phyloP scores from a whole-genome alignment of 2,113 vertebrate species.

The Aptenodytes forsteri region DNA sequence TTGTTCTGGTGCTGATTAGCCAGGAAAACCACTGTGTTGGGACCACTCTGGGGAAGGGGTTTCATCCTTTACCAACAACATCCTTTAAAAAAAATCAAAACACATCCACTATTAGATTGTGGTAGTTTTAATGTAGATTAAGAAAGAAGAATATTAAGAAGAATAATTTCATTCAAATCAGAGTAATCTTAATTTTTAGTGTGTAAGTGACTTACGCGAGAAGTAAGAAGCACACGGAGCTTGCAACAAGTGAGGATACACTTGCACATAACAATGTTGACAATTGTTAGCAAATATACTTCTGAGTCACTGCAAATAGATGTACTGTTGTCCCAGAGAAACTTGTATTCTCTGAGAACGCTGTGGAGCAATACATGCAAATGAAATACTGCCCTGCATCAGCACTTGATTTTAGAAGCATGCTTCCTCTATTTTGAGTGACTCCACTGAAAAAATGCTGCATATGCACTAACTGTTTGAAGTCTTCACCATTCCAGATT shows the following conservation, averaged over 20 bases:
- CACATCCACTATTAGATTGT: neutral
- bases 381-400: neutral
- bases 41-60: neutral
- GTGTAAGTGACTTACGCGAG: neutral
- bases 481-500: neutral
- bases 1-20: neutral
- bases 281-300: neutral
- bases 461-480: neutral
- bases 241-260: neutral
- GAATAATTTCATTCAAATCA: neutral
- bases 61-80: neutral
- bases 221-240: neutral
- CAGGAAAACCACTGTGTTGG: neutral
- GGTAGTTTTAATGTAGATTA: neutral
- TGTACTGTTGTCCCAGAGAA: neutral
- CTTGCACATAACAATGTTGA: rapidly evolving
- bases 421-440: neutral
- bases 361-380: neutral
- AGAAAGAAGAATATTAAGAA: neutral
- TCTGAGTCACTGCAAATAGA: neutral
- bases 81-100: neutral
- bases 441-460: neutral
- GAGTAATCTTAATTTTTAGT: neutral
- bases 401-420: neutral
- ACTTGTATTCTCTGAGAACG: neutral